phyloP scores from a whole-genome alignment of 2,888 invertebrate species.

The Acanthosepion esculentum region DNA sequence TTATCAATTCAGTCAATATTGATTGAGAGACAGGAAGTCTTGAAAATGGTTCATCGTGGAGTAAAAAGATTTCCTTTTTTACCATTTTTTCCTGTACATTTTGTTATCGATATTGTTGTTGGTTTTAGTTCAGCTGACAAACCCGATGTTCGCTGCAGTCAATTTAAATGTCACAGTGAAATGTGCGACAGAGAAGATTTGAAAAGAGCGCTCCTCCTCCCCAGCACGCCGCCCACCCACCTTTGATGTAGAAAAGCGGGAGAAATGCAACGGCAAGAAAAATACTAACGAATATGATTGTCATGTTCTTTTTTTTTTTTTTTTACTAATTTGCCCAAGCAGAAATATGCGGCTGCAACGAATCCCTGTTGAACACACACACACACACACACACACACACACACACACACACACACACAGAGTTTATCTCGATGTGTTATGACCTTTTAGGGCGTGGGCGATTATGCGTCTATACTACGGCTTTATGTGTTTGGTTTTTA shows the following conservation, averaged over 20 bases:
- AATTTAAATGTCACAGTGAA: not conserved
- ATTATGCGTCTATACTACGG: too few relatives aligned
- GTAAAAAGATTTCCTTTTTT: not conserved
- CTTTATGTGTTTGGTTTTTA: too few relatives aligned
- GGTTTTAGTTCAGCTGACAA: not conserved
- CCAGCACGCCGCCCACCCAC: not conserved
- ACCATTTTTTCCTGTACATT: not conserved
- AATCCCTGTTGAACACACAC: not conserved
- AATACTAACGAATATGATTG: not conserved
- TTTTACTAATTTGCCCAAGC: not conserved
- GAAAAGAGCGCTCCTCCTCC: not conserved
- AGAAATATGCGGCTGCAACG: not conserved
- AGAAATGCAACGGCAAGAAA: not conserved
- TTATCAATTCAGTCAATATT: not conserved
- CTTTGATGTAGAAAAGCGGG: not conserved
- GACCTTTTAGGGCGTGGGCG: too few relatives aligned
- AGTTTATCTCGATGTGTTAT: too few relatives aligned
- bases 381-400: not conserved
- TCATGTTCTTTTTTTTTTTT: not conserved
- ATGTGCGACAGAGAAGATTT: not conserved
- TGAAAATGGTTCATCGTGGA: not conserved
- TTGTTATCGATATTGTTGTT: not conserved
- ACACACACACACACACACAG: not conserved
- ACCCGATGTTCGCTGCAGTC: not conserved
- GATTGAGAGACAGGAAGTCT: not conserved